A percentile compares a stretch with the other conserved stretches of the same genome.
These are phyloP conservation scores for Synergus laeviventris DNA, from an alignment of 2,888 invertebrate species.

Conservation along the genomic window DNA sequence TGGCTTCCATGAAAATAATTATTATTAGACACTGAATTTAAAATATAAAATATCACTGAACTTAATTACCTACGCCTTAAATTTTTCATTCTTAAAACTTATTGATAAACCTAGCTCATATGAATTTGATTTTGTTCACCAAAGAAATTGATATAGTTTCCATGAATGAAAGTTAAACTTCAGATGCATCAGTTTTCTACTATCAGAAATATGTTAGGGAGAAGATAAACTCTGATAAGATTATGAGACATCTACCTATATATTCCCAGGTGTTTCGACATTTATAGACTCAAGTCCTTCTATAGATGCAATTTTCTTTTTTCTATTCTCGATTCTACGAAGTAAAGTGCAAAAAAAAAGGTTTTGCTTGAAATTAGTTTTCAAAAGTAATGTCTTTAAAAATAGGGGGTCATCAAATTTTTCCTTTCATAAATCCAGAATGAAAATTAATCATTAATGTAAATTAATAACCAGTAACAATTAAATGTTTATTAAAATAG, in stretches of 20 bases:
- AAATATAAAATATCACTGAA: neutral
- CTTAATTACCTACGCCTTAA: neutral
- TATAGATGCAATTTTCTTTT: neutral
- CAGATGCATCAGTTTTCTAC: constrained; percentile 11
- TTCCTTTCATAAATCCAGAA: neutral
- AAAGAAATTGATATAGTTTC: neutral
- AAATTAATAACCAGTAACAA: too few species aligned
- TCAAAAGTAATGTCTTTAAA: neutral
- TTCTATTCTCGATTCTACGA: neutral
- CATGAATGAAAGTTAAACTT: neutral
- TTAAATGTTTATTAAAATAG: neutral
- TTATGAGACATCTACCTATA: constrained; percentile 50
- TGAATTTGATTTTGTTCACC: neutral
- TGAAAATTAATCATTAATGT: neutral
- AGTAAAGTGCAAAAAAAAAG: neutral
- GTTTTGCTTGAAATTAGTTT: neutral
- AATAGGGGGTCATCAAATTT: neutral
- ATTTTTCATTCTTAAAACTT: neutral
- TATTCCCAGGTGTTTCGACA: constrained; percentile 18
- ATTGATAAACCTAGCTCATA: neutral
- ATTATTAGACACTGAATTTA: neutral
- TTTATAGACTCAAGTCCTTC: neutral
- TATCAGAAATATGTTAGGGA: constrained; percentile 22
- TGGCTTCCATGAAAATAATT: neutral
- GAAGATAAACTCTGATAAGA: constrained; percentile 69